phyloP scores from a whole-genome alignment of 2,888 invertebrate genomes.

The Laspeyria flexula region DNA sequence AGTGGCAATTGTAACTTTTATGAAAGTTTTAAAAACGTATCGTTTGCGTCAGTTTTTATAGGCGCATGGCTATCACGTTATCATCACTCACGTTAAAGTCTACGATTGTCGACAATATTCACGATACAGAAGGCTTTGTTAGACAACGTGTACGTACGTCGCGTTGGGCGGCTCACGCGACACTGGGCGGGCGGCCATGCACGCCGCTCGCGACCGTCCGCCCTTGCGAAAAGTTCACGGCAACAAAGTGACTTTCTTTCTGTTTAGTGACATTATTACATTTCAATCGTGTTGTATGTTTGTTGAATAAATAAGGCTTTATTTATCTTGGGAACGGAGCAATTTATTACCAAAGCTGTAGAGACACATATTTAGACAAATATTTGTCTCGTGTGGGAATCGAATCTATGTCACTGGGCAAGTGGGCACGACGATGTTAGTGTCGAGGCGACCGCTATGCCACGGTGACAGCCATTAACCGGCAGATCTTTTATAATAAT shows the following conservation, averaged over 20 bases:
- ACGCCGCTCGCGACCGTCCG: conserved; percentile 52
- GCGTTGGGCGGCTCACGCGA: conserved; percentile 69
- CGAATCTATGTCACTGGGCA: no score
- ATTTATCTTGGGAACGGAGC: conserved; percentile 53
- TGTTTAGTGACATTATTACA: conserved; percentile 66
- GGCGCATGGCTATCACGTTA: conserved; percentile 18
- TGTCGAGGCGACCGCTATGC: no score
- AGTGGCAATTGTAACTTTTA: not conserved
- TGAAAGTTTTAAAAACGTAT: conserved; percentile 7
- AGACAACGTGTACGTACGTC: conserved; percentile 60
- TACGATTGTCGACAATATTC: conserved; percentile 56
- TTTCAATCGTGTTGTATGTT: conserved; percentile 61
- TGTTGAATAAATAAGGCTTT: conserved; percentile 56
- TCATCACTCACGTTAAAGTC: conserved; percentile 50
- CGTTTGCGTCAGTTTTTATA: conserved; percentile 6
- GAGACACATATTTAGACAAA: no score
- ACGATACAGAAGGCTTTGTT: conserved; percentile 45
- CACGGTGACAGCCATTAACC: no score
- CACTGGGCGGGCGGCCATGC: conserved; percentile 76
- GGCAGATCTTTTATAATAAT: no score
- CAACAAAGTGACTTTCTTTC: conserved; percentile 69
- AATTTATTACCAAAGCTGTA: conserved; percentile 17
- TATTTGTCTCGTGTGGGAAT: no score
- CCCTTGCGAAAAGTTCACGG: conserved; percentile 82
- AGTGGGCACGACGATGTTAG: no score